phyloP scores from a whole-genome alignment of 2,888 invertebrate genomes.

The Scaptomyza flava region DNA sequence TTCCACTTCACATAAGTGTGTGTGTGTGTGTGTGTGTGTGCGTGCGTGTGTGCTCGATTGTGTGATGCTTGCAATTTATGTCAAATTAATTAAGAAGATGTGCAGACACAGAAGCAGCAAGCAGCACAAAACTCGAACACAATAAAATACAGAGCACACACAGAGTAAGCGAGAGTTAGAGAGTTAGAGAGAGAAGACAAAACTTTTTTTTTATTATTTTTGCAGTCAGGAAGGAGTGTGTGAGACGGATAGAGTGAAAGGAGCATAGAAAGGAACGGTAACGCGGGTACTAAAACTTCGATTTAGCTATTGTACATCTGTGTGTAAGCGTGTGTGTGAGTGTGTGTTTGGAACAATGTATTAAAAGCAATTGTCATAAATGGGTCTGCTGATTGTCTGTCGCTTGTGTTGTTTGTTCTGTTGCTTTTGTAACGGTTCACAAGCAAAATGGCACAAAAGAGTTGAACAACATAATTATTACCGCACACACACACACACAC shows the following conservation, averaged over 20 bases:
- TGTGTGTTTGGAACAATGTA: slow-evolving; percentile 45
- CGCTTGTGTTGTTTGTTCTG: slow-evolving; percentile 17
- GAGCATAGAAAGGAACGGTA: slow-evolving; percentile 13
- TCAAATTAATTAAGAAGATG: slow-evolving; percentile 74
- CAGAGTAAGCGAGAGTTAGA: background rate
- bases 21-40: slow-evolving; percentile 15
- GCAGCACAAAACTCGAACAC: slow-evolving; percentile 21
- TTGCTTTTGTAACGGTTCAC: slow-evolving; percentile 44
- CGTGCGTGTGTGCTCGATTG: slow-evolving; percentile 33
- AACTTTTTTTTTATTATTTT: slow-evolving; percentile 35
- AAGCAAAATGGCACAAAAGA: slow-evolving; percentile 57
- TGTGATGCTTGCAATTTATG: slow-evolving; percentile 66
- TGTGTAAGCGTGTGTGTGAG: slow-evolving; percentile 21
- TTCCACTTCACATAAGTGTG: slow-evolving; percentile 5
- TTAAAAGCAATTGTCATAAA: slow-evolving; percentile 46
- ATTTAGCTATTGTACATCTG: slow-evolving; percentile 46
- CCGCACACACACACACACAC: slow-evolving; percentile 21
- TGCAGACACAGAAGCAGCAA: slow-evolving; percentile 44
- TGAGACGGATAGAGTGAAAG: background rate
- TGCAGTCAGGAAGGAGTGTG: background rate
- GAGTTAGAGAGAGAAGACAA: slow-evolving; percentile 1
- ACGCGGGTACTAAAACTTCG: slow-evolving; percentile 63
- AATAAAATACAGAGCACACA: slow-evolving; percentile 21
- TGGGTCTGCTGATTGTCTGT: slow-evolving; percentile 15
- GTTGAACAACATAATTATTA: slow-evolving; percentile 66